A percentile compares a stretch with the other conserved stretches of the same genome.
phyloP scores from a whole-genome alignment of 2,113 vertebrate genomes.

The Mixornis gularis region DNA sequence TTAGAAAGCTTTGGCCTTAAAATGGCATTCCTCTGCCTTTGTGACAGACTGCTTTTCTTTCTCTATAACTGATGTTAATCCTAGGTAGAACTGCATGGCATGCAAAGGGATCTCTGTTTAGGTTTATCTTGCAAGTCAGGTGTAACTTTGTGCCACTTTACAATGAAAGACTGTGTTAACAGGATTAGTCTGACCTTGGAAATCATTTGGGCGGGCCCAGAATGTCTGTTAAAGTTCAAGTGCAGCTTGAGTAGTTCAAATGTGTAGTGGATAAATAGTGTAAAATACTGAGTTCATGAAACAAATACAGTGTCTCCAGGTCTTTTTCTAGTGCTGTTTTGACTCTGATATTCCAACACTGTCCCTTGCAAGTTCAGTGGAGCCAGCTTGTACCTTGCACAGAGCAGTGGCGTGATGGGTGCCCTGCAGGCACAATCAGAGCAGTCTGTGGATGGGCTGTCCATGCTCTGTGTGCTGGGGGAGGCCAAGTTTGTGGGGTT shows the following conservation, averaged over 20 bases:
- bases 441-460: neutral
- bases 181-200: neutral
- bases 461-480: neutral
- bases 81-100: constrained; percentile 37
- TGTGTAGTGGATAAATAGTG: neutral
- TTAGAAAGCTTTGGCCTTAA: constrained; percentile 6
- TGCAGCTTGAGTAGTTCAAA: neutral
- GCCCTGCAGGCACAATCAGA: neutral
- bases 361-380: neutral
- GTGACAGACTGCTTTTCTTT: constrained; percentile 12
- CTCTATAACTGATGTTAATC: neutral
- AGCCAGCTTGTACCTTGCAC: neutral
- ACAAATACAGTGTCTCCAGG: neutral
- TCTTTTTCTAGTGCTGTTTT: neutral
- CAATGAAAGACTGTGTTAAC: neutral
- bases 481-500: neutral
- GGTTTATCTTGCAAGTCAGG: constrained; percentile 4
- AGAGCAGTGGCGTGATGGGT: accelerated
- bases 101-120: constrained; percentile 27
- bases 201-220: neutral
- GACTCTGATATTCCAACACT: neutral
- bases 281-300: neutral
- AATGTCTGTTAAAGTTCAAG: neutral
- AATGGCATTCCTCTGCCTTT: constrained; percentile 35
- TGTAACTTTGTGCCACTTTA: constrained; percentile 25